Percentiles rank a stretch among this genome's conserved stretches.
Conservation (phyloP, 2,888 invertebrate genomes). For the Imbricaverruca yamaguchii region DNA sequence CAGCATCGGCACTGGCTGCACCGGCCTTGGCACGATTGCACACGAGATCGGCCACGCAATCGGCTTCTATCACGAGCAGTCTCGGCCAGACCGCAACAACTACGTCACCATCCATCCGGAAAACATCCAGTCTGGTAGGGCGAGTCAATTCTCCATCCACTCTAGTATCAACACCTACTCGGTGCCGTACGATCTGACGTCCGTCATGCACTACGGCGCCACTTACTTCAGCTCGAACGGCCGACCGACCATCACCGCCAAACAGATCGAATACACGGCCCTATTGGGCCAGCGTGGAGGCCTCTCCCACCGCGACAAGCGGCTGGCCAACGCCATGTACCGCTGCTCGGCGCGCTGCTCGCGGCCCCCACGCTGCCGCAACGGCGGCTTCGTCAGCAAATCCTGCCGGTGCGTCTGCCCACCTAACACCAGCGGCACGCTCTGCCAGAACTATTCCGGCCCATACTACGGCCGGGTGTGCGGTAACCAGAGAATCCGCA, state of each 20-base stretch:
- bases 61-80: background rate
- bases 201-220: background rate
- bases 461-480: background rate
- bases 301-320: background rate
- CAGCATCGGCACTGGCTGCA: background rate
- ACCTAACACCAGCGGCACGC: background rate
- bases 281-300: background rate
- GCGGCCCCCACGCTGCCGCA: background rate
- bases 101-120: background rate
- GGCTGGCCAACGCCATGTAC: background rate
- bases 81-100: background rate
- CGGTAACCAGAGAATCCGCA: conserved; percentile 10
- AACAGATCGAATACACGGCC: background rate
- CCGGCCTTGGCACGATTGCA: background rate
- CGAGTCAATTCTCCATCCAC: background rate
- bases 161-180: background rate
- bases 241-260: background rate
- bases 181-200: background rate
- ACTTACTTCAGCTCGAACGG: background rate
- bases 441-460: background rate
- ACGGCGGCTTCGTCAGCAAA: background rate
- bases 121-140: background rate
- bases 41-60: background rate
- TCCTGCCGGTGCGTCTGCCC: background rate
- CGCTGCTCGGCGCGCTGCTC: background rate